Evolutionary conservation across 2,113 vertebrate species (phyloP), one percentile per base, ranked within the genome.

Genomic region (Corythoichthys intestinalis): DNA sequence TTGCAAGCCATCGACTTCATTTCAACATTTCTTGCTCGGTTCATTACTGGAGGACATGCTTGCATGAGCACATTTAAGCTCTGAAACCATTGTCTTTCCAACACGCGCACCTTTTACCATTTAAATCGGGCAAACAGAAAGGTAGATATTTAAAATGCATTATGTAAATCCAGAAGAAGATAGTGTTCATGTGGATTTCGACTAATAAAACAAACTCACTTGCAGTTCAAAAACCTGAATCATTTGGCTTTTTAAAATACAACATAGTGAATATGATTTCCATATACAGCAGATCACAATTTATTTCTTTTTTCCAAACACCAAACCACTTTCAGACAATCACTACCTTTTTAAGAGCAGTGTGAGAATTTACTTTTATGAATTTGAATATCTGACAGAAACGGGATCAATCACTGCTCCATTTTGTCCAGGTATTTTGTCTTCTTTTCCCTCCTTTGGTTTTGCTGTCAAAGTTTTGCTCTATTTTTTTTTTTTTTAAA

Each of bases 1-100:
- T 74, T 74, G 58, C 50, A 67, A 76, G 70, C 47, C 58, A 66
- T 75, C 62, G 63, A 61, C 15, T 73, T 49, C 44, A 13, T 71
- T 73, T 70, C 46, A n/a, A 7, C 41, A 48, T 35, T 71, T 72
- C 59, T 62, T 37, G 35, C 34, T 2, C 56, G 65, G 41, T 69
- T 69, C 52, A 73, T 67, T 44, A 62, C 44, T 47, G 41, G 46
- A 65, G 50, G 48, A 76, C 50, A 34, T 60, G 44, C 61, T 52
- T 0, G 0, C 66, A 50, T 48, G 15, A 7, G 20, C n/a, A 71
- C 20, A 57, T 39, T 12, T 3, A 44, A 44, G 15, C 58, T 44
- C 2, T 46, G 39, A 28, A 28, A 63, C n/a, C 10, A 3, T 46
- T 7, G 20, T 46, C 41, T 13, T 20, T 46, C 39, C n/a, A 20